phyloP scores from a whole-genome alignment of 2,888 invertebrate genomes.

The Heteromurus nitidus region DNA sequence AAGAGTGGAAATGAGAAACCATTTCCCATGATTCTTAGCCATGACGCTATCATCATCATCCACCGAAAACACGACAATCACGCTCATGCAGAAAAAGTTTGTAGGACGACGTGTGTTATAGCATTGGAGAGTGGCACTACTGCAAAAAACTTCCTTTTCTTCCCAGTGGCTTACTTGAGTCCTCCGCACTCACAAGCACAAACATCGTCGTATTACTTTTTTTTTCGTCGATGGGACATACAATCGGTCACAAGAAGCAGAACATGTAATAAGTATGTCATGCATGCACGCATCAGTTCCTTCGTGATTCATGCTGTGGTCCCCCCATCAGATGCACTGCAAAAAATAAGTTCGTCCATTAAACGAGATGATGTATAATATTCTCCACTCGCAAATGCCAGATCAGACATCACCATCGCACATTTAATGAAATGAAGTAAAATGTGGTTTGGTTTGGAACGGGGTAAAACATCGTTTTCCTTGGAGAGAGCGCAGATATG shows the following conservation, averaged over 20 bases:
- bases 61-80: neutral
- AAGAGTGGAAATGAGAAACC: neutral
- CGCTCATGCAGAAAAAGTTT: too few relatives aligned
- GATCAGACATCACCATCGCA: neutral
- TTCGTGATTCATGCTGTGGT: constrained; percentile 20
- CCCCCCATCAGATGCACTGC: neutral
- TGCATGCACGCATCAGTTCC: constrained; percentile 28
- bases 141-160: neutral
- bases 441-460: constrained; percentile 41
- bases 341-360: constrained; percentile 8
- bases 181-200: neutral
- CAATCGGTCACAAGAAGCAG: constrained; percentile 3
- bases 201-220: neutral
- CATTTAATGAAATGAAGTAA: constrained; percentile 13
- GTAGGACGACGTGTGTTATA: too few relatives aligned
- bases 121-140: neutral
- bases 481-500: too few relatives aligned
- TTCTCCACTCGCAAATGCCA: constrained; percentile 34
- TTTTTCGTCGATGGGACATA: constrained; percentile 19
- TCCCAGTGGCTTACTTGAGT: neutral
- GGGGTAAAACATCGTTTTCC: too few relatives aligned
- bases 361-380: neutral
- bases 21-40: constrained; percentile 11
- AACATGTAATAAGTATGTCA: constrained; percentile 28
- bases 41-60: neutral